Percentiles rank a stretch among this genome's conserved stretches.
phyloP scores from a whole-genome alignment of 1,140 invertebrate genomes.

The Proctacanthus coquilletti region DNA sequence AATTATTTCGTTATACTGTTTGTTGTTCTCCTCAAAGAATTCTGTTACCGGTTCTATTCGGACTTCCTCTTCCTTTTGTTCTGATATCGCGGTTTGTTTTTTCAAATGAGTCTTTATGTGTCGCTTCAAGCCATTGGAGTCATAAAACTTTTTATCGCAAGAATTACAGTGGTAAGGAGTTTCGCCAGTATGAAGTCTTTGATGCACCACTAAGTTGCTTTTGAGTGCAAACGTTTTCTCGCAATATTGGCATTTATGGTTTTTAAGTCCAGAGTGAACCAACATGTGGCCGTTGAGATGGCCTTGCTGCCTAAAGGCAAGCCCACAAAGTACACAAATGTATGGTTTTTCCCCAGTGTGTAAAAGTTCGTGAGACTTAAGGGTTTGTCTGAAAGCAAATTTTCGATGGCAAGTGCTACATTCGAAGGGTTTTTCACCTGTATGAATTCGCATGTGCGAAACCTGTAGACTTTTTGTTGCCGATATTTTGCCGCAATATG shows the following conservation, averaged over 20 bases:
- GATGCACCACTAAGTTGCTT: not conserved
- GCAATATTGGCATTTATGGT: not conserved
- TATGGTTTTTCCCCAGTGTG: slow-evolving; percentile 67
- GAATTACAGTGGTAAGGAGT: not conserved
- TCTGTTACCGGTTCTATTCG: not conserved
- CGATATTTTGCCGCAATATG: no score
- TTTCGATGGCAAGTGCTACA: not conserved
- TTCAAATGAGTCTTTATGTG: not conserved
- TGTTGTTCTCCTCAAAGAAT: not conserved
- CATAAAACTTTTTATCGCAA: not conserved
- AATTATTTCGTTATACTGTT: not conserved
- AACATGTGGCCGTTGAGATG: slow-evolving; percentile 19
- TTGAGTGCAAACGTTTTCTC: not conserved
- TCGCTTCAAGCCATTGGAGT: not conserved
- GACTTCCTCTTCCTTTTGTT: not conserved
- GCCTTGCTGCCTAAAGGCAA: slow-evolving; percentile 25
- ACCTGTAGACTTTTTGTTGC: no score
- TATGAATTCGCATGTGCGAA: no score
- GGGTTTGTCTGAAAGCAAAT: not conserved
- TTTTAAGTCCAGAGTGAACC: not conserved
- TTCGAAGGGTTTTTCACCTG: not conserved
- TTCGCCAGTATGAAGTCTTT: not conserved
- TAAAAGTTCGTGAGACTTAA: slow-evolving; percentile 40
- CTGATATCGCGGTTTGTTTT: not conserved
- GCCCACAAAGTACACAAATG: slow-evolving; percentile 50